These are phyloP conservation scores for Euplexia lucipara DNA, from an alignment of 2,888 invertebrate species.

Conservation along the genomic window DNA sequence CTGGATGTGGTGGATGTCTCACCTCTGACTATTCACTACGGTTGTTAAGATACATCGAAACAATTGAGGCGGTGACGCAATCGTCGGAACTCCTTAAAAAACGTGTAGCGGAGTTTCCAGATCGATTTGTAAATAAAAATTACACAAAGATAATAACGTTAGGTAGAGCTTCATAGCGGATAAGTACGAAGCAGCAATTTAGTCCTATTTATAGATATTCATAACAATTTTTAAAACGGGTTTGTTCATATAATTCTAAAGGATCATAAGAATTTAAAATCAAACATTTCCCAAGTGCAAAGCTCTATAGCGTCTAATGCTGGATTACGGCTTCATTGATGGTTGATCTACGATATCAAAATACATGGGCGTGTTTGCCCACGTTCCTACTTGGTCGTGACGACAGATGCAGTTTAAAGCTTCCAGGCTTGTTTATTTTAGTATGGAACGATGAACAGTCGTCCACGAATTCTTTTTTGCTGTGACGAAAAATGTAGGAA, in stretches of 20 bases:
- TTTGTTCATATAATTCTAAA: too few species aligned
- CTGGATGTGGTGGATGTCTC: constrained; percentile 72
- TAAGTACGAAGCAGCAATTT: not conserved
- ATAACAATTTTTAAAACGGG: not conserved
- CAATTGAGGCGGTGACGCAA: constrained; percentile 11
- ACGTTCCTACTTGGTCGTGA: too few species aligned
- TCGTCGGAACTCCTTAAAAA: not conserved
- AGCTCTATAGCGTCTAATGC: too few species aligned
- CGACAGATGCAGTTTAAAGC: too few species aligned
- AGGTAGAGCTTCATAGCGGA: not conserved
- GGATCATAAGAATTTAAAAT: too few species aligned
- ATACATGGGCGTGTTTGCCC: too few species aligned
- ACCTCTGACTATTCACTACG: constrained; percentile 73
- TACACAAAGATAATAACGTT: not conserved
- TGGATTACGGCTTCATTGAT: too few species aligned
- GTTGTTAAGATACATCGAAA: constrained; percentile 77
- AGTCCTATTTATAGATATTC: not conserved
- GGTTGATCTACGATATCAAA: too few species aligned
- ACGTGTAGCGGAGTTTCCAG: not conserved
- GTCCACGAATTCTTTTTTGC: too few species aligned
- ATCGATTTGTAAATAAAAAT: constrained; percentile 5
- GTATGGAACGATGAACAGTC: not conserved
- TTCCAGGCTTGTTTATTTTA: not conserved
- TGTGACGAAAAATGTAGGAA: too few species aligned
- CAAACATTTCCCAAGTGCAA: too few species aligned